Evolutionary conservation across 2,888 invertebrate genomes (phyloP), one percentile per base, ranked within the genome.

Genomic region (Dynastes maya): DNA sequence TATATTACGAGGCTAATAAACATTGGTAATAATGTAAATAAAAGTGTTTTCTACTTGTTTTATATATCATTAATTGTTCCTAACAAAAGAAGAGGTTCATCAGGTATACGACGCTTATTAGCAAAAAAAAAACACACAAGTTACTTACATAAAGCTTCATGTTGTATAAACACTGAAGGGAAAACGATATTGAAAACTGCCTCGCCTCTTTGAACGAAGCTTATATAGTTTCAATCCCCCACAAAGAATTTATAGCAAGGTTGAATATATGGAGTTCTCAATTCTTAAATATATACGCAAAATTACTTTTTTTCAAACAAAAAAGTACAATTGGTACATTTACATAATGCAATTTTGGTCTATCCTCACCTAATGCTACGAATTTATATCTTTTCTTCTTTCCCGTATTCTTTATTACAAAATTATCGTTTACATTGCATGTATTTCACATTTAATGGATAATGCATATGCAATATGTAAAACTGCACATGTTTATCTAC

Each of bases 211-310:
- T 80, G 80, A 76, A 70, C 79, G 74, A 75, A 79, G 82, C 83
- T 84, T 85, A 83, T 85, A 85, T 85, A 85, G 83, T 80, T 84
- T 83, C 82, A 77, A 81, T 71, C 83, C 85, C 85, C 85, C 85
- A 84, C 84, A 82, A 82, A 77, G 55, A 71, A 71, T 53, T 55
- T n/a, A 32, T 37, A 16, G 53, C 71, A 84, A 84, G 84, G 84
- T 83, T 84, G 81, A 76, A 53, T 16, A 53, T 71, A 53, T 71
- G 16, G 16, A 65, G 40, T 37, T n/a, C 16, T 16, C 32, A 65
- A 63, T 63, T 32, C 58, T 32, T 40, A 65, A 16, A 65, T 65
- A 40, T 40, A 40, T 40, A 40, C 16, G 13, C 40, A 40, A 40
- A 40, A 27, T 63, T n/a, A 16, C 40, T 16, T 16, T 11, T 37